These are phyloP conservation scores for Tachina lurida DNA, from an alignment of 2,888 invertebrate species.

Conservation along the genomic window DNA sequence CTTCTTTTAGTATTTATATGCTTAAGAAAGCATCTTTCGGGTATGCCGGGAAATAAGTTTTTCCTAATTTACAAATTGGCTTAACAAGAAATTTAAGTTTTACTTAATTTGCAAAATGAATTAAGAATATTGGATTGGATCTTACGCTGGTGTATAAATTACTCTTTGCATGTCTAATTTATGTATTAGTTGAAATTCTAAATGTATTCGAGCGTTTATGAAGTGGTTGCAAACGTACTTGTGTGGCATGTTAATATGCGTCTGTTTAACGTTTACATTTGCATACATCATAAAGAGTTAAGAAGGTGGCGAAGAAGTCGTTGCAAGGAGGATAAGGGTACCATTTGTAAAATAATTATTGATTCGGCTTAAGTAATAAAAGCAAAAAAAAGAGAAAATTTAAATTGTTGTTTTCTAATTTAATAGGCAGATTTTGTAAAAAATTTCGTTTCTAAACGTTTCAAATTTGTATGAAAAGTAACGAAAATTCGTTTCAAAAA, in stretches of 20 bases:
- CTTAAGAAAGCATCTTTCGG: constrained; percentile 14
- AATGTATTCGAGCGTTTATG: constrained; percentile 38
- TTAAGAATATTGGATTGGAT: constrained; percentile 58
- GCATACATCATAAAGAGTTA: neutral
- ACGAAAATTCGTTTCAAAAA: too few species aligned
- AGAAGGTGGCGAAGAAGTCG: constrained; percentile 31
- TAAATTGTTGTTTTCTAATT: neutral
- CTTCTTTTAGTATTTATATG: constrained; percentile 19
- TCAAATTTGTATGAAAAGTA: too few species aligned
- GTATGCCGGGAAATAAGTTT: constrained; percentile 20
- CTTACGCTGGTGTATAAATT: constrained; percentile 35
- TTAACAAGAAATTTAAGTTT: constrained; percentile 58
- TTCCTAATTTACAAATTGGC: constrained; percentile 68
- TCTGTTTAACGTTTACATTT: neutral
- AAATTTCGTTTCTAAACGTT: too few species aligned
- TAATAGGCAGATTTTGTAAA: too few species aligned
- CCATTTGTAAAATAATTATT: neutral
- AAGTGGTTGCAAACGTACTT: constrained; percentile 39
- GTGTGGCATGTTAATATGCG: constrained; percentile 15
- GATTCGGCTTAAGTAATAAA: neutral
- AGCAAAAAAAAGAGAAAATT: constrained; percentile 4
- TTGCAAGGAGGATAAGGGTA: constrained; percentile 16
- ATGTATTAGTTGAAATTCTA: constrained; percentile 22
- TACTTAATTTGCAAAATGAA: constrained; percentile 61
- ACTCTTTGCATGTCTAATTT: constrained; percentile 48